Conservation (phyloP, 2,888 invertebrate species). For the Harpagoxenus sublaevis region DNA sequence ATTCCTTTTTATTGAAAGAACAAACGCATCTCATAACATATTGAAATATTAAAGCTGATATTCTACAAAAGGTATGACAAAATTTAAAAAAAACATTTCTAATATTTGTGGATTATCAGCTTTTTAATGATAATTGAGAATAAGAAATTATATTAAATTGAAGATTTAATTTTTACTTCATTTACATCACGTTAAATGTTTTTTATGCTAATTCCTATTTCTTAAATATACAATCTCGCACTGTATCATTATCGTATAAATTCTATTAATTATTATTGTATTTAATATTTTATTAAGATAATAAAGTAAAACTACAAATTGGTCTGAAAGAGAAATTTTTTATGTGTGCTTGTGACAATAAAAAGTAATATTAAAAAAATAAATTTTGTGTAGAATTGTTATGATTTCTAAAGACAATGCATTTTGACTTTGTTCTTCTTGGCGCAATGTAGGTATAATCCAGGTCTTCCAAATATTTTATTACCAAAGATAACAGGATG, state of each 20-base stretch:
- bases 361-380: slow-evolving; percentile 7
- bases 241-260: background rate
- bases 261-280: background rate
- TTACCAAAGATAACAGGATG: background rate
- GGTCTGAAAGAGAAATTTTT: background rate
- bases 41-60: background rate
- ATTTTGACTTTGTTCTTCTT: background rate
- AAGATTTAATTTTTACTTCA: slow-evolving; percentile 3
- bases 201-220: background rate
- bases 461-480: slow-evolving; percentile 9
- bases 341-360: background rate
- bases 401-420: background rate
- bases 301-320: background rate
- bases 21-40: background rate
- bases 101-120: background rate
- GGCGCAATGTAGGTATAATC: background rate
- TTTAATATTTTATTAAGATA: background rate
- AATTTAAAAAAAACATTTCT: background rate
- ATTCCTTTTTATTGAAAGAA: slow-evolving; percentile 30
- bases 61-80: background rate
- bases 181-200: background rate
- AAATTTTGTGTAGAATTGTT: background rate
- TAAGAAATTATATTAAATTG: background rate
- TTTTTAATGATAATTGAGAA: background rate
- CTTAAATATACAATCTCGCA: background rate